Base-by-base conservation (phyloP, 2,113 vertebrate genomes). In the Nannobrachium achirus region DNA sequence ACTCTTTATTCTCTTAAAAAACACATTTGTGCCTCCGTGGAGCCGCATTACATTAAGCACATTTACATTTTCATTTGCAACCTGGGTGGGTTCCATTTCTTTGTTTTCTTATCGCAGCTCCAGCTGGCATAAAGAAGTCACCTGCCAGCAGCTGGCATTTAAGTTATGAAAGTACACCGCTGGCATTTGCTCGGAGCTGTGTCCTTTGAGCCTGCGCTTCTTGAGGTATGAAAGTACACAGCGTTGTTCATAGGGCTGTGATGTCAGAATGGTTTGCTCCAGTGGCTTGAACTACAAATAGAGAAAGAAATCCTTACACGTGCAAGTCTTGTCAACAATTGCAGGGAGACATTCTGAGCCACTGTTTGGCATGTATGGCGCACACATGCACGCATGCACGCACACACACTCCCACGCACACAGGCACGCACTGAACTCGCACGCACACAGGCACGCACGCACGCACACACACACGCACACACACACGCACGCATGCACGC, bases 211-310 rank as follows among this genome's bases (percentile, higher is more conserved):
- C 64, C 25, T 63, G 19, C 67, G 49, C 42, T 59, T 67, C 71
- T 75, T 56, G 50, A 63, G 66, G 61, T 65, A 39, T 62, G 60
- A 81, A 68, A 78, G 69, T 60, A 61, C 76, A 71, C 78, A 58
- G 25, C 62, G 44, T 57, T 55, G 70, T 76, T 82, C 41, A 56
- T 51, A 74, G 71, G 63, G 71, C 73, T 50, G 66, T 45, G 45
- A 65, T 85, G 77, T 84, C 80, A 82, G 69, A 68, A 68, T 76
- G 66, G 62, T 84, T 86, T 71, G 19, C 70, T 78, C 63, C 69
- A 64, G 67, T 50, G 66, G 78, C 73, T 63, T 86, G 67, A 56
- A 71, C 78, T 71, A 64, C 78, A 83, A 87, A 87, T 63, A 75
- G 64, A 84, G 77, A 66, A 69, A n/a, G n/a, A 33, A 86, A 81